Conservation (phyloP, 2,113 vertebrate genomes). For the Equus przewalskii region DNA sequence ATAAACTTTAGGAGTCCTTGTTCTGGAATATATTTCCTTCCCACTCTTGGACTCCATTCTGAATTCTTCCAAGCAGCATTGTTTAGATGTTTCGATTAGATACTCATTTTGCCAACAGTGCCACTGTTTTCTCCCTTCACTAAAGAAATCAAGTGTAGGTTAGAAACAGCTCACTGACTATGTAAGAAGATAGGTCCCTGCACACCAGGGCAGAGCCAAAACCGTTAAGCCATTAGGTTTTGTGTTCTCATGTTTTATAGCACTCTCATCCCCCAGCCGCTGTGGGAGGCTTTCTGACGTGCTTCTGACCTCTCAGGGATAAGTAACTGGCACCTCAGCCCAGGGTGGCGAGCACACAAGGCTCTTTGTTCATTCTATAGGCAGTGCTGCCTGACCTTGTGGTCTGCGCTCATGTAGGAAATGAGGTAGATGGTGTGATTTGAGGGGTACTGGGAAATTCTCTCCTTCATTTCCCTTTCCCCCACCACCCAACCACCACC, state of each 20-base stretch:
- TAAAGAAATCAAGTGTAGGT: constrained; percentile 56
- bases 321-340: constrained; percentile 30
- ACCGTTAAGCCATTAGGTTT: constrained; percentile 83
- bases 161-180: constrained; percentile 81
- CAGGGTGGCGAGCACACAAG: background rate
- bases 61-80: background rate
- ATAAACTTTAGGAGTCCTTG: constrained; percentile 27
- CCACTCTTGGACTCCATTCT: constrained; percentile 50
- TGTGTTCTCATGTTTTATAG: constrained; percentile 79
- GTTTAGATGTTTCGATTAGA: constrained; percentile 59
- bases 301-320: constrained; percentile 78
- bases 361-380: constrained; percentile 43
- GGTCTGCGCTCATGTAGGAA: constrained; percentile 45
- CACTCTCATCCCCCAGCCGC: constrained; percentile 77
- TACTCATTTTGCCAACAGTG: constrained; percentile 7
- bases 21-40: background rate
- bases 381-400: background rate
- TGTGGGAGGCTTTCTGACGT: constrained; percentile 64
- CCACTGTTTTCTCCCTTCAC: constrained; percentile 69
- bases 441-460: background rate
- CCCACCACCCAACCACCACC: background rate
- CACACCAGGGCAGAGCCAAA: constrained; percentile 82
- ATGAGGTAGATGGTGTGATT: constrained; percentile 63
- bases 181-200: constrained; percentile 83
- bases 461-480: background rate